Evolutionary conservation across 2,888 invertebrate genomes (phyloP), one percentile per base, ranked within the genome.

Genomic region (Drosophila mayaguana): DNA sequence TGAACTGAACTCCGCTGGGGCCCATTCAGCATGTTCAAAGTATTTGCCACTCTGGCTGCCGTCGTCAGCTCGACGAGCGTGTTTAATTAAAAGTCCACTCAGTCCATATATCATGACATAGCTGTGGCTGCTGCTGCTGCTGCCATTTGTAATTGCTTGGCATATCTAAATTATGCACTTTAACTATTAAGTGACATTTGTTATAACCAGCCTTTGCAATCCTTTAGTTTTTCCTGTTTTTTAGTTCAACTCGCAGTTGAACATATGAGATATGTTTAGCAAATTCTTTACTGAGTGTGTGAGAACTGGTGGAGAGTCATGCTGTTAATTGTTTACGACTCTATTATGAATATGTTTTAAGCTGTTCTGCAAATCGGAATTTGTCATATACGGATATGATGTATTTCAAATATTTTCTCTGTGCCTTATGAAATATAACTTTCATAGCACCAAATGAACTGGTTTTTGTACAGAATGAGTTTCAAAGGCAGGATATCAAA

Each of bases 21-120:
- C 34, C 42, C 60, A 46, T 51, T 42, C 20, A n/a, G 42, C 61
- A 46, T 48, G 67, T 53, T 34, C 69, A 53, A 61, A 73, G 73
- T 69, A 32, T 78, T 69, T 74, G 71, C 65, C 60, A 62, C 72
- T 55, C 50, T 50, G 43, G 28, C 38, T 50, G 43, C 20, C 57
- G 60, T 51, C 50, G 60, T 70, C 45, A 45, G 42, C 55, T 51
- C 48, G 32, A 20, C 43, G 20, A 18, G 38, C 68, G 22, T 64
- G 66, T 67, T 81, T 80, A 83, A 81, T 85, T 85, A 72, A 75
- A 83, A 67, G 68, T 46, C 56, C 66, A 75, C 57, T 72, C 63
- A 66, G 76, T 25, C 38, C 32, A 36, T 53, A 20, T 36, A 22
- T 20, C 51, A 51, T 22, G 32, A 34, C 32, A 20, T 14, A 34